Evolutionary conservation across 2,113 vertebrate genomes (phyloP).

Genomic region (Lonchura striata): DNA sequence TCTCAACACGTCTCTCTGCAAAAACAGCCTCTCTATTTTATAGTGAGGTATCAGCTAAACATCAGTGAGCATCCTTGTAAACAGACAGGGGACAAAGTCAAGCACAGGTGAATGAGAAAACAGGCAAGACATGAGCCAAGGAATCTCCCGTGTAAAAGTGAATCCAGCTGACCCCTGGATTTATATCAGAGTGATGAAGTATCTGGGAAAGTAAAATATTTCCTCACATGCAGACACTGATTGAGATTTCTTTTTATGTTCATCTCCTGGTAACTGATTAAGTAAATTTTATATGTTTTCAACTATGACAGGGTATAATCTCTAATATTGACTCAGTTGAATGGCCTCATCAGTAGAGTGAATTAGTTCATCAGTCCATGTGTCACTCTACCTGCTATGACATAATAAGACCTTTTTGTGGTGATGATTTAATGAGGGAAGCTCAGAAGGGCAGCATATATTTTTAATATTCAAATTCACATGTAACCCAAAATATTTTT

Average conservation of each 20-base stretch:
- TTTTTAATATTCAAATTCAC: conserved; percentile 20
- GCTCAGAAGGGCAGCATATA: neutral
- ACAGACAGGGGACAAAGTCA: neutral
- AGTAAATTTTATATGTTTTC: neutral
- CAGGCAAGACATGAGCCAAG: neutral
- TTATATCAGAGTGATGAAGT: neutral
- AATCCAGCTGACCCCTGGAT: neutral
- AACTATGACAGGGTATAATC: neutral
- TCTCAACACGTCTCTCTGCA: neutral
- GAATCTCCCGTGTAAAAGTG: neutral
- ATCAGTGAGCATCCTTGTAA: neutral
- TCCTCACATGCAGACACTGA: neutral
- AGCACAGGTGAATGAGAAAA: neutral
- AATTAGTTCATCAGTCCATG: neutral
- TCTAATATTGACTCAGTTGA: neutral
- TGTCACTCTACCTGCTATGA: neutral
- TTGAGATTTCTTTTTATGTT: neutral
- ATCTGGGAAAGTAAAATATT: neutral
- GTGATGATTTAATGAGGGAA: neutral
- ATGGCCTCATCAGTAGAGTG: neutral
- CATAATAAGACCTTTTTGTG: neutral
- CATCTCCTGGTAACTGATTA: neutral
- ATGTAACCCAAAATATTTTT: conserved; percentile 3
- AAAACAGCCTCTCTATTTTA: neutral
- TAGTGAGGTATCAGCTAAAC: neutral